Base-by-base conservation (phyloP, 2,888 invertebrate genomes). In the Ormyrus nitidulus region DNA sequence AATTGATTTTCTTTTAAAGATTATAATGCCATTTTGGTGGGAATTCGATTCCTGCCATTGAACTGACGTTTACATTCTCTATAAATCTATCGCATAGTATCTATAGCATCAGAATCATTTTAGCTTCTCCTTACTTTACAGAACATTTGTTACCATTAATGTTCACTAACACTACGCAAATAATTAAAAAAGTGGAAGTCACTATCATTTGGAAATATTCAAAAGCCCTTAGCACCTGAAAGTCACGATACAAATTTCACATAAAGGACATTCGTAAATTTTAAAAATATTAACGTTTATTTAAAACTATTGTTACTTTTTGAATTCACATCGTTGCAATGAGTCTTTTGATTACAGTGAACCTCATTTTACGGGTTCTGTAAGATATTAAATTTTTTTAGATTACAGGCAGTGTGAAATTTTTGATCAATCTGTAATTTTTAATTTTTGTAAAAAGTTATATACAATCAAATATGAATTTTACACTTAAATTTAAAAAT, bases 141-240 rank as follows among this genome's bases (percentile, higher is more conserved):
- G 44, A 46, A 62, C 44, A 65, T 51, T 49, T 34, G 34, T 34
- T 34, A 34, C 34, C 34, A 34, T 34, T 34, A 54, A 56, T 10
- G 51, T 68, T 68, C 53, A 19, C 44, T 46, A 70, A 59, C 11
- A 58, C 10, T 59, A 58, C 19, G 11, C 7, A 59, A 9, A 34
- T 64, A 11, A 6, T 65, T 48, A 56, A 64, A 59, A 13, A 58
- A 66, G 46, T 70, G 69, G 76, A 69, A 77, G 69, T 69, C 62
- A 48, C 34, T 69, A 44, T 70, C 34, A 56, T 56, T 56, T 64
- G 77, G 56, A 77, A 77, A 70, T 70, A 77, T 49, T 70, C 62
- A 49, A 64, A 49, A 62, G 77, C 77, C 62, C 58, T 49, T 62
- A 70, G 70, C 69, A 77, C 70, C 77, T 49, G n/a, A 70, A 64